phyloP scores from a whole-genome alignment of 2,113 vertebrate species.

The Mionectes macconnelli region DNA sequence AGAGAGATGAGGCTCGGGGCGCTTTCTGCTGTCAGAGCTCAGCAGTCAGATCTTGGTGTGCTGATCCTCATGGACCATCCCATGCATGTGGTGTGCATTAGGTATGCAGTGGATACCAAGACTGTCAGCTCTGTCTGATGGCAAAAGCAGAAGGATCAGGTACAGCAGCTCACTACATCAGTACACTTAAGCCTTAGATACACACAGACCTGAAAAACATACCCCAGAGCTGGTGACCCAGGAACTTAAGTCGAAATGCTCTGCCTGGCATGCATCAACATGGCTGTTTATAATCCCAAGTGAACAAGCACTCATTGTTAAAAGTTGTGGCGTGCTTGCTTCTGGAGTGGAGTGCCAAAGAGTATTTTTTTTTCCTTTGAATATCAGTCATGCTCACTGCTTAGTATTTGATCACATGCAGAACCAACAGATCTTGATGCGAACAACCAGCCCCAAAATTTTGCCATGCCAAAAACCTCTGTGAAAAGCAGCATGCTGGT shows the following conservation, averaged over 20 bases:
- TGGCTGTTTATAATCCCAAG: constrained; percentile 6
- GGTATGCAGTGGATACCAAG: background rate
- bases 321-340: background rate
- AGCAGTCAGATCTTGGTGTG: background rate
- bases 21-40: background rate
- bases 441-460: background rate
- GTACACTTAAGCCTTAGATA: background rate
- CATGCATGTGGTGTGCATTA: background rate
- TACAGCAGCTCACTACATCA: background rate
- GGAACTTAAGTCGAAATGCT: background rate
- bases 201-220: background rate
- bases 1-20: background rate
- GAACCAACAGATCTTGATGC: background rate
- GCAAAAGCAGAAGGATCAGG: background rate
- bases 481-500: fast-evolving
- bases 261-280: background rate
- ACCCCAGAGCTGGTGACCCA: background rate
- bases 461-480: background rate
- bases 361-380: background rate
- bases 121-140: background rate
- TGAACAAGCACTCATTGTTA: constrained; percentile 2
- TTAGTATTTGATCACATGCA: background rate
- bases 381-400: background rate
- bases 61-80: background rate
- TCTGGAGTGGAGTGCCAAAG: background rate